A percentile compares a stretch with the other conserved stretches of the same genome.
Conservation (phyloP, 2,888 invertebrate genomes). For the Drosophila quasianomalipes region DNA sequence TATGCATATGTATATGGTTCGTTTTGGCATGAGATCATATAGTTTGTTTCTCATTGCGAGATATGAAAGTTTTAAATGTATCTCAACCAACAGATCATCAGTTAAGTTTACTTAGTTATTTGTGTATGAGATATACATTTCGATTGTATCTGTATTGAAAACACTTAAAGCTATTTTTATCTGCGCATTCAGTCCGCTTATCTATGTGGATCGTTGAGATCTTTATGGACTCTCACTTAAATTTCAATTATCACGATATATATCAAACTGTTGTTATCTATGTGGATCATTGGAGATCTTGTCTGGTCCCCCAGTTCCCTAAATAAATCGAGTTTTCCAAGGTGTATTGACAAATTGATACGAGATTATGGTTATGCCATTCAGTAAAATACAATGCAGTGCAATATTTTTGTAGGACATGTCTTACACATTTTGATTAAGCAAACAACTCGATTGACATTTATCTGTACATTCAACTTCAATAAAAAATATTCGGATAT, state of each 20-base stretch:
- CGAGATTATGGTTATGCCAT: not conserved
- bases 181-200: not conserved
- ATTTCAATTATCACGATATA: not conserved
- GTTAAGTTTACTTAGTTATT: not conserved
- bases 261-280: not conserved
- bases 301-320: too few relatives aligned
- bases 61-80: not conserved
- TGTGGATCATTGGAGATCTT: not conserved
- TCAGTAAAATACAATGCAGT: not conserved
- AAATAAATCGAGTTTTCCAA: not conserved
- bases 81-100: not conserved
- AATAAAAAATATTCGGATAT: slow-evolving; percentile 2
- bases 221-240: not conserved
- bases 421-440: slow-evolving; percentile 5
- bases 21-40: not conserved
- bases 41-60: not conserved
- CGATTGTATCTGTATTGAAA: not conserved
- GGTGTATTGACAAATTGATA: not conserved
- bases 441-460: slow-evolving; percentile 18
- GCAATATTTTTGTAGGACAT: slow-evolving; percentile 11
- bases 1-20: not conserved
- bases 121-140: not conserved
- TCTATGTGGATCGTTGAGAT: slow-evolving; percentile 2
- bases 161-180: not conserved
- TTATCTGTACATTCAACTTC: slow-evolving; percentile 22